A percentile compares a stretch with the other conserved stretches of the same genome.
Evolutionary conservation across 2,888 invertebrate species (phyloP).

Genomic region (Ganaspis brasiliensis): DNA sequence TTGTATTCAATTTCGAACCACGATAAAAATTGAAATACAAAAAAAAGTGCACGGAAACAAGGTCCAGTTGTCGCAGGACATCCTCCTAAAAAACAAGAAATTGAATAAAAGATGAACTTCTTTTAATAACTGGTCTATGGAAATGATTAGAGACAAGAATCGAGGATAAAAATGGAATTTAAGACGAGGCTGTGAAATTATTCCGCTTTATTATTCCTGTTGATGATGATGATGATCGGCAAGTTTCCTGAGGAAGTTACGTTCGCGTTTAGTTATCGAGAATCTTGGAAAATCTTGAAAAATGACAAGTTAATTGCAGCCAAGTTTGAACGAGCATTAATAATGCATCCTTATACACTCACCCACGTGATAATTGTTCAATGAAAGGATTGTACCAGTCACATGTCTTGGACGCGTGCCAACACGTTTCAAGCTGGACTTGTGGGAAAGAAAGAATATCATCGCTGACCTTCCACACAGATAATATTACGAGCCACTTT

Average conservation of each 20-base stretch:
- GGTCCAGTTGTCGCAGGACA: background rate
- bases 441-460: constrained; percentile 10
- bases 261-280: background rate
- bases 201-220: too few relatives aligned
- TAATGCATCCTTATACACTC: background rate
- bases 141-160: too few relatives aligned
- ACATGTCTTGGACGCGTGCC: constrained; percentile 23
- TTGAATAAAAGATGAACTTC: too few relatives aligned
- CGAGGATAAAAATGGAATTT: too few relatives aligned
- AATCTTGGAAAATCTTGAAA: constrained; percentile 1
- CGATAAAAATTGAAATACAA: background rate
- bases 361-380: constrained; percentile 35
- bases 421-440: background rate
- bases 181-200: too few relatives aligned
- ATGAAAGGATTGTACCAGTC: background rate
- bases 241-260: constrained; percentile 22
- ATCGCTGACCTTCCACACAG: constrained; percentile 11
- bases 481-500: constrained; percentile 14
- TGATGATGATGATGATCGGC: background rate
- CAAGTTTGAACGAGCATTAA: background rate
- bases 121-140: too few relatives aligned
- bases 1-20: background rate
- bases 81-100: background rate
- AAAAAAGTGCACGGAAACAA: background rate
- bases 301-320: background rate